Evolutionary conservation across 1,140 invertebrate species (phyloP).

Genomic region (Bombus polaris): DNA sequence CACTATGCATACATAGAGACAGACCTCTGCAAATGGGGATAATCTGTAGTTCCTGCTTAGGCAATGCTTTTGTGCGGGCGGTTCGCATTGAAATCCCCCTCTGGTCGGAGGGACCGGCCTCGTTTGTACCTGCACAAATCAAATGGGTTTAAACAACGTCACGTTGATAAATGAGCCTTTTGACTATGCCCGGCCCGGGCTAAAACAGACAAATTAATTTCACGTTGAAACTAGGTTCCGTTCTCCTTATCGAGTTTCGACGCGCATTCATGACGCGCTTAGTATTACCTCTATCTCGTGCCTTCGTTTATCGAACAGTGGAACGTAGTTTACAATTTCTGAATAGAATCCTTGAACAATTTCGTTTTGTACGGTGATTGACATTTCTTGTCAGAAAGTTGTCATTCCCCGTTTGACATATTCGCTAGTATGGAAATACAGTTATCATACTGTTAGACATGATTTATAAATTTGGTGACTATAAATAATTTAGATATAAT

Average conservation of each 20-base stretch:
- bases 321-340: background rate
- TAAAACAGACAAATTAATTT: slow-evolving; percentile 54
- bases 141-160: slow-evolving; percentile 54
- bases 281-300: background rate
- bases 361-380: slow-evolving; percentile 2
- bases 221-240: background rate
- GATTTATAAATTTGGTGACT: no score
- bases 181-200: slow-evolving; percentile 1
- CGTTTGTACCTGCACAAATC: slow-evolving; percentile 50
- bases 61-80: slow-evolving; percentile 48
- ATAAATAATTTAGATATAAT: no score
- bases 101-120: background rate
- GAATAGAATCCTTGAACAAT: background rate
- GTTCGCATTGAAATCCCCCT: slow-evolving; percentile 39
- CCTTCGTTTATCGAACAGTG: background rate
- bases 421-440: no score
- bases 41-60: slow-evolving; percentile 56
- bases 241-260: slow-evolving; percentile 28
- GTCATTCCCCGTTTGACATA: background rate
- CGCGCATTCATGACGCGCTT: background rate
- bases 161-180: slow-evolving; percentile 49
- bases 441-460: no score
- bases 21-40: slow-evolving; percentile 27
- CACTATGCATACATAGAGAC: slow-evolving; percentile 5
- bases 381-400: background rate